These are phyloP conservation scores for Ctenochaetus hawaiiensis DNA, from an alignment of 2,797 vertebrate genomes.

Conservation along the genomic window DNA sequence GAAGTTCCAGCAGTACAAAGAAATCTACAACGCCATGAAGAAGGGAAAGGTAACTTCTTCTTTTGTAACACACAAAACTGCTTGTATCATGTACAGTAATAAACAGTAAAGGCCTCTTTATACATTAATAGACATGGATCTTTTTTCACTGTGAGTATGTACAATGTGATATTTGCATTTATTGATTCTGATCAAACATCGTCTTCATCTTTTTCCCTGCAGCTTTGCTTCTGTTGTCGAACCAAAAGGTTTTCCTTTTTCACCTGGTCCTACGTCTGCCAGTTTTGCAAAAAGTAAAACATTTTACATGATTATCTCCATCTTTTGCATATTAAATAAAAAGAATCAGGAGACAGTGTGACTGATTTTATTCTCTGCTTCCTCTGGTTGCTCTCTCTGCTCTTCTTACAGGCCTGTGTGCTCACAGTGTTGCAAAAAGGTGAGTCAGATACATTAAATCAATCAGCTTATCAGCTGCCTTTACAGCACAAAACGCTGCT, in stretches of 20 bases:
- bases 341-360: neutral
- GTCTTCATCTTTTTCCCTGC: constrained; percentile 26
- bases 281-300: constrained; percentile 97
- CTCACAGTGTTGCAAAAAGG: constrained; percentile 99
- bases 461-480: neutral
- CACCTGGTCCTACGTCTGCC: constrained; percentile 98
- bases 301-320: neutral
- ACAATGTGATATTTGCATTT: neutral
- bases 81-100: neutral
- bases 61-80: neutral
- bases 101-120: neutral
- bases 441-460: constrained; percentile 66
- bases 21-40: constrained; percentile 96
- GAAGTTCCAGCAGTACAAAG: constrained; percentile 99
- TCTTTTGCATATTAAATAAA: constrained; percentile 1
- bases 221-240: constrained; percentile 99
- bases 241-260: constrained; percentile 97
- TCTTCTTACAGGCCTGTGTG: constrained; percentile 91
- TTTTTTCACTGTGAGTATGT: neutral
- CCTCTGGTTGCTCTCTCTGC: constrained; percentile 5
- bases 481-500: neutral
- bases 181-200: neutral
- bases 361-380: constrained; percentile 1
- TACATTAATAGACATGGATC: neutral
- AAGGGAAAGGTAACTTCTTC: constrained; percentile 93